These are phyloP conservation scores for Caenorhabditis remanei DNA, from an alignment of 1,140 invertebrate genomes.

Conservation along the genomic window DNA sequence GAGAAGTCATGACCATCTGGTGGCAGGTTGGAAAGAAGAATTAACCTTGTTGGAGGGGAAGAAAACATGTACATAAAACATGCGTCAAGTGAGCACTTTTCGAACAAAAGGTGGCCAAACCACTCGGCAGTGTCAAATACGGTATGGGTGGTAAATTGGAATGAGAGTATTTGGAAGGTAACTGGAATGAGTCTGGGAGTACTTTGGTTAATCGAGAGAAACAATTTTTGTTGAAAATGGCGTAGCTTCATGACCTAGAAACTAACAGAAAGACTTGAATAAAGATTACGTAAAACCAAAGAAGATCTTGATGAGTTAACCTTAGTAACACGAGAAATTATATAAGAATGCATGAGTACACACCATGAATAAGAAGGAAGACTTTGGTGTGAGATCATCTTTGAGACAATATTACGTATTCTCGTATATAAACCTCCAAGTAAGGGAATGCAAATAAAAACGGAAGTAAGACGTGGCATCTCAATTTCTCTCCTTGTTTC, in stretches of 20 bases:
- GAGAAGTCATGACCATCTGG: slow-evolving; percentile 26
- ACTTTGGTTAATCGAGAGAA: too few relatives aligned
- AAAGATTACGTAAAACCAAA: too few relatives aligned
- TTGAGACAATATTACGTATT: slow-evolving; percentile 37
- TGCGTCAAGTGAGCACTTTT: slow-evolving; percentile 55
- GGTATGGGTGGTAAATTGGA: background rate
- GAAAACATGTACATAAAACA: slow-evolving; percentile 40
- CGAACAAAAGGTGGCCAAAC: slow-evolving; percentile 37
- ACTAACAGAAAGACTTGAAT: too few relatives aligned
- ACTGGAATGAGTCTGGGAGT: too few relatives aligned
- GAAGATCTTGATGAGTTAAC: too few relatives aligned
- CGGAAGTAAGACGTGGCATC: slow-evolving; percentile 45
- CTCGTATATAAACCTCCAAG: background rate
- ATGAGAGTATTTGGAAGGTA: background rate
- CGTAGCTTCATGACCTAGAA: too few relatives aligned
- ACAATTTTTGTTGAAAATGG: too few relatives aligned
- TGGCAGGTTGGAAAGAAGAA: slow-evolving; percentile 11
- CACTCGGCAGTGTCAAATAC: slow-evolving; percentile 33
- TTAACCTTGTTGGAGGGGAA: slow-evolving; percentile 37
- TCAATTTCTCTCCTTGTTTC: background rate
- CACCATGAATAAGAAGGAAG: background rate
- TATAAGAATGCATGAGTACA: background rate
- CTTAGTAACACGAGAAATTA: background rate
- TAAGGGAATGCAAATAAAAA: slow-evolving; percentile 16
- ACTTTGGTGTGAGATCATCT: slow-evolving; percentile 43